These are phyloP conservation scores for Busseola fusca DNA, from an alignment of 2,888 invertebrate species.

Conservation along the genomic window DNA sequence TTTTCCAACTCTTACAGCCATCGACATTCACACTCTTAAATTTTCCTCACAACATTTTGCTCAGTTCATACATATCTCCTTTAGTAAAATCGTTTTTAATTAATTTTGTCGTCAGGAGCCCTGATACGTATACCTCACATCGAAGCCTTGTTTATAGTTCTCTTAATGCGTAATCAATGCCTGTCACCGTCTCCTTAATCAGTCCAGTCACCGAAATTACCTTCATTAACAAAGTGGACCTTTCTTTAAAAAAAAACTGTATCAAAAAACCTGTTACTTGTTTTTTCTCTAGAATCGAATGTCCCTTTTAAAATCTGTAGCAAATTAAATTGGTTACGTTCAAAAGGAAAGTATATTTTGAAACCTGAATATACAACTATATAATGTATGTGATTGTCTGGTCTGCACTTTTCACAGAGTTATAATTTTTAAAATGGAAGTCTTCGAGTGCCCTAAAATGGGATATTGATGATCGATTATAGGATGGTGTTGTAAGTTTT, in stretches of 20 bases:
- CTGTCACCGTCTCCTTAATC: slow-evolving; percentile 77
- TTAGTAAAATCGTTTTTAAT: slow-evolving; percentile 21
- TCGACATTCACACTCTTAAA: neutral
- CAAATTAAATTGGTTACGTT: slow-evolving; percentile 71
- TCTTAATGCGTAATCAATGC: slow-evolving; percentile 74
- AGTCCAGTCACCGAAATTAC: slow-evolving; percentile 79
- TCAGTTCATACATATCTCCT: neutral
- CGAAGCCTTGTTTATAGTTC: slow-evolving; percentile 41
- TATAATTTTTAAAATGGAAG: neutral
- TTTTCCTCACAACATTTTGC: neutral
- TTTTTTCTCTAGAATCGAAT: slow-evolving; percentile 76
- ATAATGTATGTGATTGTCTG: slow-evolving; percentile 45
- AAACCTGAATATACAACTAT: slow-evolving; percentile 64
- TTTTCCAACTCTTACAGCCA: neutral
- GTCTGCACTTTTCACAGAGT: neutral
- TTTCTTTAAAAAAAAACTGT: slow-evolving; percentile 76
- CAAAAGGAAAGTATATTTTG: slow-evolving; percentile 67
- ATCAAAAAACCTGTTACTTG: slow-evolving; percentile 75
- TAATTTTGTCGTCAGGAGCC: slow-evolving; percentile 29
- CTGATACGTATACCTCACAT: slow-evolving; percentile 34
- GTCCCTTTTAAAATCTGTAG: slow-evolving; percentile 74
- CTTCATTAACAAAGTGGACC: slow-evolving; percentile 78
- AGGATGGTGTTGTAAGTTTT: slow-evolving; percentile 10
- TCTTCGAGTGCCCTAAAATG: slow-evolving; percentile 3
- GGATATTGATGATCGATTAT: slow-evolving; percentile 24